Evolutionary conservation across 2,797 vertebrate genomes (phyloP).

Genomic region (Micropoecilia bifurca): DNA sequence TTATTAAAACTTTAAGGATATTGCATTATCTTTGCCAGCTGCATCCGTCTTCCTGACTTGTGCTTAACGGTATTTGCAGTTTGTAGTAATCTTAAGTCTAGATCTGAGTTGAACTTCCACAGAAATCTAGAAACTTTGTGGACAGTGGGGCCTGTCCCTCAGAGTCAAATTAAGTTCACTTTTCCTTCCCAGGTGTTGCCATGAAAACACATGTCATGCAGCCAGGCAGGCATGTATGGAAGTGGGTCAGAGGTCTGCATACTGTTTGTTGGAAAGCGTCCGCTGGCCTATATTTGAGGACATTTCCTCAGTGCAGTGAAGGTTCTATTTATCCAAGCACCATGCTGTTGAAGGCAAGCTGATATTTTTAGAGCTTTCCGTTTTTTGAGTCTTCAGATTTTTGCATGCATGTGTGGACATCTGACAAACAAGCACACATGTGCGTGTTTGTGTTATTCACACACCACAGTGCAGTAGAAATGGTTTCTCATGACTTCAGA

Average conservation of each 20-base stretch:
- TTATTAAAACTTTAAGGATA: background rate
- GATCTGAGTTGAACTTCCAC: conserved; percentile 5
- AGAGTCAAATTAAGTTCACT: background rate
- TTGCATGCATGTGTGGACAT: conserved; percentile 14
- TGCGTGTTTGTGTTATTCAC: conserved; percentile 33
- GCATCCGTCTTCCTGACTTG: background rate
- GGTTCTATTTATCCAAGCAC: background rate
- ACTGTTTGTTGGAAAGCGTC: background rate
- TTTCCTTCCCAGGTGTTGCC: conserved; percentile 6
- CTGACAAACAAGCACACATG: conserved; percentile 19
- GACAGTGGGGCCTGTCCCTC: conserved; percentile 24
- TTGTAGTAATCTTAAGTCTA: background rate
- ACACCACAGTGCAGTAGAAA: conserved; percentile 36
- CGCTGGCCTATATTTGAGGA: conserved; percentile 7
- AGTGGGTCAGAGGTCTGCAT: conserved; percentile 32
- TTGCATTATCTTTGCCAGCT: background rate
- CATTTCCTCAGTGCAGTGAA: background rate
- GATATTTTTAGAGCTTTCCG: conserved; percentile 42
- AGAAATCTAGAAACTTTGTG: conserved; percentile 23
- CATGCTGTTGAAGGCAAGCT: conserved; percentile 11
- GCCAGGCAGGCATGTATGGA: conserved; percentile 23
- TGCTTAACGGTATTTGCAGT: background rate
- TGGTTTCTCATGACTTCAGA: conserved; percentile 8
- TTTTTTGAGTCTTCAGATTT: conserved; percentile 27
- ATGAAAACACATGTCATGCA: conserved; percentile 26